Percentiles rank a stretch among this genome's conserved stretches.
These are phyloP conservation scores for Drosophila murphyi DNA, from an alignment of 1,140 invertebrate species.

Conservation along the genomic window DNA sequence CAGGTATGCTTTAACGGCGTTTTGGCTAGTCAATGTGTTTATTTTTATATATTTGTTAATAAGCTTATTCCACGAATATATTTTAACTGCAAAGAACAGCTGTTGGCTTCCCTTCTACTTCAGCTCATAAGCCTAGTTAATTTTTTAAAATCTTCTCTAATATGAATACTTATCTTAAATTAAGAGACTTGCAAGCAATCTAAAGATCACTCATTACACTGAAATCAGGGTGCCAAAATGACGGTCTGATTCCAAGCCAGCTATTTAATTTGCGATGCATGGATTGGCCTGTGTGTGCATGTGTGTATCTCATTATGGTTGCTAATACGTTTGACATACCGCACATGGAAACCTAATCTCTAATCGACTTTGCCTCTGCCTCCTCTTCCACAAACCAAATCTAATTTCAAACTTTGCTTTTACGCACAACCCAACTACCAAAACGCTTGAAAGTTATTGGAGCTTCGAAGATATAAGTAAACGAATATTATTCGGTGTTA, in stretches of 20 bases:
- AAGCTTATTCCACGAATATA: too few relatives aligned
- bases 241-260: background rate
- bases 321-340: slow-evolving; percentile 37
- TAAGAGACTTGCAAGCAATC: too few relatives aligned
- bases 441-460: background rate
- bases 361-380: slow-evolving; percentile 28
- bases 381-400: background rate
- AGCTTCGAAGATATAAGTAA: background rate
- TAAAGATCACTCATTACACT: too few relatives aligned
- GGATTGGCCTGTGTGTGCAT: background rate
- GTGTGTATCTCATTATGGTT: slow-evolving; percentile 12
- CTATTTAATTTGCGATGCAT: background rate
- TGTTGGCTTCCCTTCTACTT: too few relatives aligned
- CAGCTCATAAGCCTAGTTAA: too few relatives aligned
- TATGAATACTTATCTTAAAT: too few relatives aligned
- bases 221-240: background rate
- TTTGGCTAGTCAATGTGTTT: too few relatives aligned
- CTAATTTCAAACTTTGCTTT: slow-evolving; percentile 25
- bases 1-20: background rate
- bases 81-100: too few relatives aligned
- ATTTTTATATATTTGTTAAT: too few relatives aligned
- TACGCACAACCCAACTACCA: slow-evolving; percentile 3
- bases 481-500: background rate
- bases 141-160: too few relatives aligned
- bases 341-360: slow-evolving; percentile 33